These are phyloP conservation scores for Champsocephalus gunnari DNA, from an alignment of 2,797 vertebrate species.

Conservation along the genomic window DNA sequence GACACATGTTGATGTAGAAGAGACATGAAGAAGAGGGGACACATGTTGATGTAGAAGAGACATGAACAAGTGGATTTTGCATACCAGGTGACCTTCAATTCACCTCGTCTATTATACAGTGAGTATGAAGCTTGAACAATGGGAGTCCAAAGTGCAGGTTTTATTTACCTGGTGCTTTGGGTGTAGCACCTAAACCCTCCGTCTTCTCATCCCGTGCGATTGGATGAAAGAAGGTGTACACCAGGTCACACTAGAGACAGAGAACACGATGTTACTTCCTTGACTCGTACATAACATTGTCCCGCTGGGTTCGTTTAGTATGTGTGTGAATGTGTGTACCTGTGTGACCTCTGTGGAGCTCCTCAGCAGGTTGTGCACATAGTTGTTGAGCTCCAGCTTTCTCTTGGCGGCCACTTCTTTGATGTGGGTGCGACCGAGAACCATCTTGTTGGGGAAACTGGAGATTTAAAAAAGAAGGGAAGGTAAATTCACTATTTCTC, in stretches of 20 bases:
- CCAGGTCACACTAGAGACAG: slow-evolving; percentile 91
- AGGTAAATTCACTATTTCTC: neutral
- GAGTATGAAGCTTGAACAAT: neutral
- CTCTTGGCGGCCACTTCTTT: slow-evolving; percentile 98
- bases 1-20: too few relatives aligned
- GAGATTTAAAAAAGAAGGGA: neutral
- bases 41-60: too few relatives aligned
- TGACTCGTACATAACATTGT: neutral
- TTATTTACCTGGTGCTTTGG: slow-evolving; percentile 85
- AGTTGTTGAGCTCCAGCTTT: slow-evolving; percentile 96
- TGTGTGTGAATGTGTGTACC: slow-evolving; percentile 74
- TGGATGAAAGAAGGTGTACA: slow-evolving; percentile 99
- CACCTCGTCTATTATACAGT: neutral
- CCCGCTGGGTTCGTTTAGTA: too few relatives aligned
- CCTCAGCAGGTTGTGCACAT: slow-evolving; percentile 95
- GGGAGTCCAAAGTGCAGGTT: neutral
- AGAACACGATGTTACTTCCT: neutral
- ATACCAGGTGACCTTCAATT: neutral
- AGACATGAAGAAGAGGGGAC: too few relatives aligned
- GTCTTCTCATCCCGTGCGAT: slow-evolving; percentile 95
- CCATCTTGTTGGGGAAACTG: slow-evolving; percentile 97
- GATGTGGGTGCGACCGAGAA: slow-evolving; percentile 96
- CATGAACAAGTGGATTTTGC: too few relatives aligned
- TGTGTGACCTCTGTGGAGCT: slow-evolving; percentile 93
- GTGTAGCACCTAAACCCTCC: slow-evolving; percentile 88